phyloP scores from a whole-genome alignment of 2,113 vertebrate genomes.

The Hippolais icterina region DNA sequence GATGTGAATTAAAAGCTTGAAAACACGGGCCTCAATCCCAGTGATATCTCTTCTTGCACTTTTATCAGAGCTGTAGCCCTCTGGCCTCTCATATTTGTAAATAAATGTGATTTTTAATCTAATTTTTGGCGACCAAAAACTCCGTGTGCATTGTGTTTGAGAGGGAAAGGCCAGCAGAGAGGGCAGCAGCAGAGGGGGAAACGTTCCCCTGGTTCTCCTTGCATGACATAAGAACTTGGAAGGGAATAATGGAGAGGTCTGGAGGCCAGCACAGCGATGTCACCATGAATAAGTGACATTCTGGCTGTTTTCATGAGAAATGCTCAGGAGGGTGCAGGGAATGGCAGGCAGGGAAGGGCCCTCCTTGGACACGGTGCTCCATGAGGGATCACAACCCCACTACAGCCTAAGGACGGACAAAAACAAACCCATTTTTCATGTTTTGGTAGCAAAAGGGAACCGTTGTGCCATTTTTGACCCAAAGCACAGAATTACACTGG shows the following conservation, averaged over 20 bases:
- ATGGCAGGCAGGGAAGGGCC: not conserved
- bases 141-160: rapidly evolving
- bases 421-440: not conserved
- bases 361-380: not conserved
- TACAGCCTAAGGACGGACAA: rapidly evolving
- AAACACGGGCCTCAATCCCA: not conserved
- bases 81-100: not conserved
- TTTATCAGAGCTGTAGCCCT: not conserved
- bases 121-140: not conserved
- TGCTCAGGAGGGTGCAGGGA: not conserved
- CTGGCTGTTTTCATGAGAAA: not conserved
- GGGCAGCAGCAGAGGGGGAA: not conserved
- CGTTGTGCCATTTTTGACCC: not conserved
- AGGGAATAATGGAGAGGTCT: not conserved
- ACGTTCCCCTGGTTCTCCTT: not conserved
- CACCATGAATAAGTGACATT: not conserved
- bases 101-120: not conserved
- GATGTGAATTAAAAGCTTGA: not conserved
- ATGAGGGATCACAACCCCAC: not conserved
- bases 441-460: not conserved
- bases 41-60: not conserved
- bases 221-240: not conserved
- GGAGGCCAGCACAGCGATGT: not conserved
- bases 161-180: not conserved
- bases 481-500: not conserved